Evolutionary conservation across 2,113 vertebrate genomes (phyloP), one percentile per base, ranked within the genome.

Genomic region (Callithrix jacchus): DNA sequence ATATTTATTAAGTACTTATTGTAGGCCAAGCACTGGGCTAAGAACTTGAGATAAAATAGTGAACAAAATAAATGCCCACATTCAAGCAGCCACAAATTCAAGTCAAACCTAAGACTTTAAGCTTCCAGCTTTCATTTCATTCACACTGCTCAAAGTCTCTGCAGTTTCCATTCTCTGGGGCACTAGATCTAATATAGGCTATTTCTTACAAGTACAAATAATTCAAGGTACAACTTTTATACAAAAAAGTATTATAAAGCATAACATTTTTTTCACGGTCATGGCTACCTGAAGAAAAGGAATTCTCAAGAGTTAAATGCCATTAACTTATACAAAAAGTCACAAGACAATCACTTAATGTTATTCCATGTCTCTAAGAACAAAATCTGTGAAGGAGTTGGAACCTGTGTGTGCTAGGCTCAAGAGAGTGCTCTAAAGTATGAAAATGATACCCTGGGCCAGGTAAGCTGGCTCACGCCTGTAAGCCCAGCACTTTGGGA

Each of bases 91-190:
- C 83, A 96, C 89, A 93, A 87, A 91, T 80, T 96, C 76, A 94
- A 85, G 54, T 23, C 45, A 96, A 20, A 89, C 27, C 71, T 93
- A 92, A 89, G 49, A 79, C 56, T 71, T 95, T 25, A 94, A 76
- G 25, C 25, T 93, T 97, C 70, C n/a, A 71, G 58, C 13, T 96
- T 87, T 96, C 73, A 91, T 94, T 96, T 89, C 40, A 89, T 77
- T 85, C 76, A 85, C 30, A 77, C 17, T 74, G 76, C 27, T 97
- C 89, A 95, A 90, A 85, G 40, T 8, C 14, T 68, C 45, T 20
- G 14, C 74, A 27, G 49, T 81, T 66, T 58, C 82, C 47, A 83
- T 88, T 42, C n/a, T 85, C 52, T 93, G 45, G 49, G 52, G 66
- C 52, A 86, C 23, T 82, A 27, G 54, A 89, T 87, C 47, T 91